Percentiles rank a stretch among this genome's conserved stretches.
Evolutionary conservation across 1,140 invertebrate genomes (phyloP).

Genomic region (Drosophila burlai): DNA sequence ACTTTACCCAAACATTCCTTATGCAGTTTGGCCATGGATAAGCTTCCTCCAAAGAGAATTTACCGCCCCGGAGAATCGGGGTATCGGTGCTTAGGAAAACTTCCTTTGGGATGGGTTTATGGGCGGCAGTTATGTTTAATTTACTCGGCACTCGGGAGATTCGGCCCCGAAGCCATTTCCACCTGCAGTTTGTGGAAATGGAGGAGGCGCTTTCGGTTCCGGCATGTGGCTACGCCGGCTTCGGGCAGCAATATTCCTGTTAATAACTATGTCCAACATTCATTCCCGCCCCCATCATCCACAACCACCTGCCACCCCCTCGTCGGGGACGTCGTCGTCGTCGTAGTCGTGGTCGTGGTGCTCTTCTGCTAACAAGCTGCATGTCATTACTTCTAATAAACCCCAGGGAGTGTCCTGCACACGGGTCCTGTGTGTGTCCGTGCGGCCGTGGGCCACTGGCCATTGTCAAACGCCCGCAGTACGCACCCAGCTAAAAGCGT

Average conservation of each 20-base stretch:
- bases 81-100: slow-evolving; percentile 8
- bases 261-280: slow-evolving; percentile 53
- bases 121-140: slow-evolving; percentile 61
- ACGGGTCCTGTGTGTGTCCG: slow-evolving; percentile 18
- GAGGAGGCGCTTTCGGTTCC: neutral
- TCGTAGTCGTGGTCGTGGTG: neutral
- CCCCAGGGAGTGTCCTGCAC: slow-evolving; percentile 43
- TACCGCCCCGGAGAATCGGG: neutral
- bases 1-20: slow-evolving; percentile 2
- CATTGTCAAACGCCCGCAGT: slow-evolving; percentile 29
- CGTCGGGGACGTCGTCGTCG: neutral
- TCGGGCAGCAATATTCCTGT: slow-evolving; percentile 36
- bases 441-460: neutral
- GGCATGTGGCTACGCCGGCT: slow-evolving; percentile 19
- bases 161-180: slow-evolving; percentile 21
- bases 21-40: slow-evolving; percentile 1
- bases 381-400: slow-evolving; percentile 79
- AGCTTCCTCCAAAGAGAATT: slow-evolving; percentile 11
- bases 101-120: slow-evolving; percentile 18
- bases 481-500: slow-evolving; percentile 47
- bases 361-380: slow-evolving; percentile 53
- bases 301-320: neutral
- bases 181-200: slow-evolving; percentile 29
- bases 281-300: neutral
- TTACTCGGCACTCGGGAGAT: slow-evolving; percentile 23